Conservation (phyloP, 2,113 vertebrate species). For the Arvicanthis niloticus region DNA sequence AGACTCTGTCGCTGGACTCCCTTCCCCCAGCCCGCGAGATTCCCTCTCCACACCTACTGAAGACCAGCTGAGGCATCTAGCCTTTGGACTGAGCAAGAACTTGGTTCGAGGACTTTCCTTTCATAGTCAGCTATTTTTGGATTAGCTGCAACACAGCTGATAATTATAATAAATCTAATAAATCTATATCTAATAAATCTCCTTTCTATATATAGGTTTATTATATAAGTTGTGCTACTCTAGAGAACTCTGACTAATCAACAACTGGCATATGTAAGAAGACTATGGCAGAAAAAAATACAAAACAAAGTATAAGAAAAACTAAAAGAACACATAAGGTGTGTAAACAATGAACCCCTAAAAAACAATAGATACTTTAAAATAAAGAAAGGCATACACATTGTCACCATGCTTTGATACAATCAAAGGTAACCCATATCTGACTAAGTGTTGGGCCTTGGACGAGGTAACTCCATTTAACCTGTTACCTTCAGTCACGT, state of each 20-base stretch:
- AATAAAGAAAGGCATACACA: background rate
- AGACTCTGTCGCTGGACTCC: no score
- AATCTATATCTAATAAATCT: background rate
- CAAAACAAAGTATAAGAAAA: background rate
- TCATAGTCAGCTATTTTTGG: background rate
- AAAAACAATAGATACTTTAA: background rate
- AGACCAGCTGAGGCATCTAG: background rate
- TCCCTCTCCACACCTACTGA: no score
- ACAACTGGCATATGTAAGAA: background rate
- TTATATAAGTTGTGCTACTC: background rate
- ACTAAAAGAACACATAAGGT: background rate
- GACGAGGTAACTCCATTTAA: no score
- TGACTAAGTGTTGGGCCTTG: no score
- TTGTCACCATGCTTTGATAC: background rate
- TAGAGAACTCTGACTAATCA: background rate
- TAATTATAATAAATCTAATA: background rate
- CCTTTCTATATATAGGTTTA: background rate
- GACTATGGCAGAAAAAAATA: background rate
- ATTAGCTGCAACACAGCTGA: background rate
- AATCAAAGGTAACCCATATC: background rate
- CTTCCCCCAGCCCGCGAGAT: no score
- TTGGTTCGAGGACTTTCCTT: background rate
- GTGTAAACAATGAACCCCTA: background rate
- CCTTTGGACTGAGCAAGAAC: background rate
- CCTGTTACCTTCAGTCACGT: no score